Evolutionary conservation across 2,113 vertebrate genomes (phyloP).

Genomic region (Gyps fulvus): DNA sequence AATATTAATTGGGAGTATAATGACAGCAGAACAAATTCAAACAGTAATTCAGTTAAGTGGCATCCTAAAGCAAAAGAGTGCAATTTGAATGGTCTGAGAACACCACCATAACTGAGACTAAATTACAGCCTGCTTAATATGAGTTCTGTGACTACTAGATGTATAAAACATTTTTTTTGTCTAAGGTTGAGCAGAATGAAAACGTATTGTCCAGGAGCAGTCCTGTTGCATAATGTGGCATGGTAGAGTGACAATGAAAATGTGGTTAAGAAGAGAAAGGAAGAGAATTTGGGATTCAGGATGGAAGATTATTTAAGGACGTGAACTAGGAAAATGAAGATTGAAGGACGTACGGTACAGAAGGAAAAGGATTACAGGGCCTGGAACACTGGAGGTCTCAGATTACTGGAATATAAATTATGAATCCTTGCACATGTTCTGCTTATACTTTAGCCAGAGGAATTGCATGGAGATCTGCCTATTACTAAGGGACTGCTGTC

Average conservation of each 20-base stretch:
- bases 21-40: not conserved
- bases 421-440: not conserved
- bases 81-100: slow-evolving; percentile 41
- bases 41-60: not conserved
- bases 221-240: not conserved
- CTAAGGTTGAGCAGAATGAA: slow-evolving; percentile 36
- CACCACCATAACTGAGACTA: not conserved
- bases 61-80: slow-evolving; percentile 12
- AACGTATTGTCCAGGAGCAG: not conserved
- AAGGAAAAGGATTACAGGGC: not conserved
- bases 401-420: slow-evolving; percentile 13
- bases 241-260: not conserved
- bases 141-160: slow-evolving; percentile 12
- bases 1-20: not conserved
- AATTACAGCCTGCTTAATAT: slow-evolving; percentile 35
- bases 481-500: slow-evolving; percentile 31
- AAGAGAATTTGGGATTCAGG: not conserved
- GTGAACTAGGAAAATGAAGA: not conserved
- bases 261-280: not conserved
- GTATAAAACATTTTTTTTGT: slow-evolving; percentile 55
- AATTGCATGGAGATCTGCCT: slow-evolving; percentile 24
- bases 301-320: not conserved
- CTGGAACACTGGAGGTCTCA: not conserved
- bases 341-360: not conserved
- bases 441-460: slow-evolving; percentile 40